Evolutionary conservation across 2,113 vertebrate genomes (phyloP).

Genomic region (Clupea harengus): DNA sequence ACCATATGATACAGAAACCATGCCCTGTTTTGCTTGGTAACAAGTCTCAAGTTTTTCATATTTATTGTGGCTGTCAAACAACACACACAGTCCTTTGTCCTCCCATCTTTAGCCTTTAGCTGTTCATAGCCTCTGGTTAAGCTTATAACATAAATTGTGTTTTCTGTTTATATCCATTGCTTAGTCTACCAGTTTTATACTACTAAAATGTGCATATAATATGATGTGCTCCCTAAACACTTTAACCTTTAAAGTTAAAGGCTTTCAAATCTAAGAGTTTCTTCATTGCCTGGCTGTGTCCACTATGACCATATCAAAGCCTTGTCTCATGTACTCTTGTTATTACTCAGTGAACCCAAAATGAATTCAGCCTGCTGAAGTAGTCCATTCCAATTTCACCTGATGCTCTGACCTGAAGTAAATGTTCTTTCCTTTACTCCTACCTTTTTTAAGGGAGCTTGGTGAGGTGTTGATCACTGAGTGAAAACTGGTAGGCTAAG

Average conservation of each 20-base stretch:
- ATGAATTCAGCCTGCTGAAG: not conserved
- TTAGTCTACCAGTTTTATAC: too few relatives aligned
- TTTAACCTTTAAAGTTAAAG: not conserved
- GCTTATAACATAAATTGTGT: too few relatives aligned
- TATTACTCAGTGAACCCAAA: not conserved
- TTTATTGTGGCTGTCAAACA: too few relatives aligned
- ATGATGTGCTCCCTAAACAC: not conserved
- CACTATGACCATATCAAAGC: not conserved
- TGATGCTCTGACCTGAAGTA: not conserved
- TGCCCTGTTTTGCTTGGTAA: too few relatives aligned
- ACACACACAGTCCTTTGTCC: too few relatives aligned
- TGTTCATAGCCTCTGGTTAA: too few relatives aligned
- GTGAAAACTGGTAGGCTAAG: not conserved
- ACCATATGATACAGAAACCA: too few relatives aligned
- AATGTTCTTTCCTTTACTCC: not conserved
- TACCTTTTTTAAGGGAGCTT: not conserved
- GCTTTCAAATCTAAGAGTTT: not conserved
- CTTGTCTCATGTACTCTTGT: not conserved
- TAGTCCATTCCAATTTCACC: not conserved
- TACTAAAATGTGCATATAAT: not conserved
- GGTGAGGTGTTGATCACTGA: not conserved
- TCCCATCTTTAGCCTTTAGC: too few relatives aligned
- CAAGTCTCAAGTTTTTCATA: too few relatives aligned
- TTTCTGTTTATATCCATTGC: too few relatives aligned
- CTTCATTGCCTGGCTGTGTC: not conserved